phyloP scores from a whole-genome alignment of 2,113 vertebrate genomes.

The Petromus typicus region DNA sequence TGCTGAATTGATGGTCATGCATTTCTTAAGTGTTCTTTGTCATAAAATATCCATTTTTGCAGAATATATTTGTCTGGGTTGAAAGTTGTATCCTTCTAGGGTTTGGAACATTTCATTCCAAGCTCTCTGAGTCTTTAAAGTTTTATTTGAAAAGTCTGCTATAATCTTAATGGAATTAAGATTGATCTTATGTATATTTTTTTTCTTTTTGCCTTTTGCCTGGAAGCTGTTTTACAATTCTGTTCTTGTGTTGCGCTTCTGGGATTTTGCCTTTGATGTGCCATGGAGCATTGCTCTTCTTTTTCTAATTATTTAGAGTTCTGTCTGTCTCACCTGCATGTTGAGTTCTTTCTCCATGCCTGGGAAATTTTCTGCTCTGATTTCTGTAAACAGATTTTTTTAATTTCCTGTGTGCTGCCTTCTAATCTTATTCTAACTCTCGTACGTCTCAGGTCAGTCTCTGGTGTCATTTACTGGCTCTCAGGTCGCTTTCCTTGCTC shows the following conservation, averaged over 20 bases:
- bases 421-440: not conserved
- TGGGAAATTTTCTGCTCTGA: not conserved
- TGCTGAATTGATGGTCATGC: not conserved
- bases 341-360: not conserved
- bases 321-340: not conserved
- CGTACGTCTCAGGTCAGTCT: not conserved
- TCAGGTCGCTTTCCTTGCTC: not conserved
- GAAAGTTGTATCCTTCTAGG: not conserved
- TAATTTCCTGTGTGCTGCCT: not conserved
- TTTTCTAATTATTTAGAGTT: not conserved
- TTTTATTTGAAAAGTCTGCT: not conserved
- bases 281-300: not conserved
- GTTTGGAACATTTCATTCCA: not conserved
- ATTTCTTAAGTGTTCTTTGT: not conserved
- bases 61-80: not conserved
- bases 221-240: not conserved
- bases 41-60: not conserved
- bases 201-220: not conserved
- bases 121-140: not conserved
- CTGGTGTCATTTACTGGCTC: not conserved
- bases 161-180: not conserved
- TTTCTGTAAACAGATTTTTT: not conserved
- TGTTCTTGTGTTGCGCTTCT: not conserved
- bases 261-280: not conserved
- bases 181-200: not conserved